Evolutionary conservation across 2,888 invertebrate genomes (phyloP).

Genomic region (Hypercompe scribonia): DNA sequence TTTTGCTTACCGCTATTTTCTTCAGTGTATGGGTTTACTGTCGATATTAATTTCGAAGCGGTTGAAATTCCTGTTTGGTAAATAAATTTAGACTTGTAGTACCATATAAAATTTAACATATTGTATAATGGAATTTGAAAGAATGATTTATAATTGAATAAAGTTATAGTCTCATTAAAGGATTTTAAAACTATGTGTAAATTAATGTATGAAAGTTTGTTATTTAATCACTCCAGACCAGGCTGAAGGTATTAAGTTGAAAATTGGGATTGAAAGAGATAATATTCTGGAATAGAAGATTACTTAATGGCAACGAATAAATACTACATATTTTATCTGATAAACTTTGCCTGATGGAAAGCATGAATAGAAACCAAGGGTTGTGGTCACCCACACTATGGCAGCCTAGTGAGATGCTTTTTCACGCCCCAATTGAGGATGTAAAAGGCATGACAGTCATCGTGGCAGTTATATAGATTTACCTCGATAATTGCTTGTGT

Average conservation of each 20-base stretch:
- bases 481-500: no score
- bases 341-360: no score
- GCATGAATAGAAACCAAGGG: no score
- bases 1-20: background rate
- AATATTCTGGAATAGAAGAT: background rate
- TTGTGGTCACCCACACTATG: no score
- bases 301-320: no score
- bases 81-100: background rate
- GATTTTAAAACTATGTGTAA: no score
- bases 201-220: background rate
- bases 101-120: background rate
- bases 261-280: background rate
- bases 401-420: no score
- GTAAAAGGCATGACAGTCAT: no score
- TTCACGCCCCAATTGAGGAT: no score
- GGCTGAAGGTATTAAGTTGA: background rate
- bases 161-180: no score
- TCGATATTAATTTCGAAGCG: slow-evolving; percentile 5
- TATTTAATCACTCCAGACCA: background rate
- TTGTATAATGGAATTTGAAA: background rate
- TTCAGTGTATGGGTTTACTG: background rate
- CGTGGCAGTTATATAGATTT: no score
- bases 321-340: no score
- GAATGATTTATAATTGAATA: background rate
- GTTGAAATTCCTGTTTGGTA: slow-evolving; percentile 1